A percentile compares a stretch with the other conserved stretches of the same genome.
Conservation (phyloP, 2,888 invertebrate species). For the Idaea aversata region DNA sequence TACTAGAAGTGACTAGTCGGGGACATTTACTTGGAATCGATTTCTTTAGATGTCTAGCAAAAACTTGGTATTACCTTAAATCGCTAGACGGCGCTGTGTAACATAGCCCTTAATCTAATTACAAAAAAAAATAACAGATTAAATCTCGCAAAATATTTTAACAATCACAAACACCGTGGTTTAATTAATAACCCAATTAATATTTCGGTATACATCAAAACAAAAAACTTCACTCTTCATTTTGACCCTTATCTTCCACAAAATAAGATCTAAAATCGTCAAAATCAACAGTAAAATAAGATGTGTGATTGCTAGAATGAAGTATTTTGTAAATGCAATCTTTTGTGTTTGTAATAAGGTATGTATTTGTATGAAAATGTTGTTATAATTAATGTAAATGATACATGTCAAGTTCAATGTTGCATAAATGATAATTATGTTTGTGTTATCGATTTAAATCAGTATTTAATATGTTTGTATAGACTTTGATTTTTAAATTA, state of each 20-base stretch:
- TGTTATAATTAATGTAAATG: background rate
- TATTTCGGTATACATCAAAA: conserved; percentile 15
- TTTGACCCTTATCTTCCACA: background rate
- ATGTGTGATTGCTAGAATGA: background rate
- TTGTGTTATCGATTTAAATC: background rate
- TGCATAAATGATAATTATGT: conserved; percentile 1
- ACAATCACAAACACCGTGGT: background rate
- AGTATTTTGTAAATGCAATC: background rate
- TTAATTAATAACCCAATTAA: conserved; percentile 16
- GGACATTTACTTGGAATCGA: too few species aligned
- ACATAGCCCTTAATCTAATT: background rate
- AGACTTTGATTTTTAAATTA: background rate
- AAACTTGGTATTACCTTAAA: too few species aligned
- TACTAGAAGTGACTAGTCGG: too few species aligned
- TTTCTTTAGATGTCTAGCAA: too few species aligned
- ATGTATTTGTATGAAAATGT: background rate
- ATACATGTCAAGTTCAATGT: background rate
- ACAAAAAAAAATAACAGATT: background rate
- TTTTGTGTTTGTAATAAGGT: background rate
- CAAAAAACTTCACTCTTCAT: background rate
- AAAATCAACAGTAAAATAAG: background rate
- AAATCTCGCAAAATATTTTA: background rate
- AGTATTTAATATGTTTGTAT: background rate
- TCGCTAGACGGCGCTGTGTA: too few species aligned
- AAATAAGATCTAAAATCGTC: background rate